Conservation (phyloP, 2,113 vertebrate species). For the Hipposideros armiger region DNA sequence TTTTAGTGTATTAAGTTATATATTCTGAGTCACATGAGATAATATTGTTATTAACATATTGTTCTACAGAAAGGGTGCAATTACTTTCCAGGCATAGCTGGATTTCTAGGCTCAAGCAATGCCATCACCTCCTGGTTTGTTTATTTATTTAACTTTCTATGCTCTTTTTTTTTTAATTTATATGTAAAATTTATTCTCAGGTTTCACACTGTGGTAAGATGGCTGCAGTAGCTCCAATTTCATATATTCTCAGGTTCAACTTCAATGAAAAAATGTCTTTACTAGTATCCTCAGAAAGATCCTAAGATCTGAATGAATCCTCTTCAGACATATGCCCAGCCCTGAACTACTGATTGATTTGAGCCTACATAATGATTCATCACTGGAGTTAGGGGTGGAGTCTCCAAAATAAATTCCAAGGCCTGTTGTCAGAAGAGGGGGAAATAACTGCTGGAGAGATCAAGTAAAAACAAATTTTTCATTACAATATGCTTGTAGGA, state of each 20-base stretch:
- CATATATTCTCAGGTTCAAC: background rate
- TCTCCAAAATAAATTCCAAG: background rate
- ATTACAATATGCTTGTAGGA: background rate
- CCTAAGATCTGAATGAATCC: background rate
- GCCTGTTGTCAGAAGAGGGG: background rate
- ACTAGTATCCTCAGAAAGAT: background rate
- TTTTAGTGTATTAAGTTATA: background rate
- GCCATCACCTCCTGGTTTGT: background rate
- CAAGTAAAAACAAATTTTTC: background rate
- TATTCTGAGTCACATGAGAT: background rate
- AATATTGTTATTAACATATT: background rate
- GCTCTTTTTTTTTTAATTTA: background rate
- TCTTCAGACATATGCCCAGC: background rate
- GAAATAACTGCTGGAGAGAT: background rate
- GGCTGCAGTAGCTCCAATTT: background rate
- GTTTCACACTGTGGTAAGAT: background rate
- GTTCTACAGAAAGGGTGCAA: background rate
- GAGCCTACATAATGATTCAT: background rate
- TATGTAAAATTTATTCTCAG: background rate
- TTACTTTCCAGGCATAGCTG: background rate
- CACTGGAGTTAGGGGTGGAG: background rate
- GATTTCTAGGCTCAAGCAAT: background rate
- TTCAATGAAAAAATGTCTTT: background rate
- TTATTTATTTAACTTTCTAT: background rate
- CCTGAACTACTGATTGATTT: background rate